These are phyloP conservation scores for Halichondria panicea DNA, from an alignment of 37 sponge, comb jelly and placozoan genomes.

Conservation along the genomic window DNA sequence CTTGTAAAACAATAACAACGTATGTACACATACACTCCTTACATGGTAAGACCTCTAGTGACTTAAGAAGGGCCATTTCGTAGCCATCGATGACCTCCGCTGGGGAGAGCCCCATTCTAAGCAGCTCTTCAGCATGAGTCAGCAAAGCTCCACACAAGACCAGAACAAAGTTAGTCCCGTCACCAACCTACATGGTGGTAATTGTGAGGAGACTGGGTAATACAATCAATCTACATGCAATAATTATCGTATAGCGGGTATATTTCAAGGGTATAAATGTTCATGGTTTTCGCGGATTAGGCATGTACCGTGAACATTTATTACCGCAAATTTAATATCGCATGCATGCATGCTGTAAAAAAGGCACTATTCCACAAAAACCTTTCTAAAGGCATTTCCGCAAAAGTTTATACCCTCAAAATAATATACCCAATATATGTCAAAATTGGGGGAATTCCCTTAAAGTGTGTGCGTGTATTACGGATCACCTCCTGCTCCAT, in stretches of 20 bases:
- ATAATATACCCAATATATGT: neutral
- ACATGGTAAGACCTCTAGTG: conserved; percentile 76
- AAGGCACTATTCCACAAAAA: too few species aligned
- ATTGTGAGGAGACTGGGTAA: too few species aligned
- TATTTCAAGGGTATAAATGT: too few species aligned
- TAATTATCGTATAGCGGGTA: too few species aligned
- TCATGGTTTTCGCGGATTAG: too few species aligned
- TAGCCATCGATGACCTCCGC: conserved; percentile 91
- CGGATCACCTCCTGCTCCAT: conserved; percentile 96
- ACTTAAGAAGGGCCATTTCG: conserved; percentile 79
- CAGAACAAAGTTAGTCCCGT: conserved; percentile 98
- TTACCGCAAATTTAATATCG: too few species aligned
- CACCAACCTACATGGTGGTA: conserved; percentile 73
- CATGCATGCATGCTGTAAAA: too few species aligned
- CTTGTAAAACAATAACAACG: neutral
- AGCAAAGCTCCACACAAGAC: conserved; percentile 92
- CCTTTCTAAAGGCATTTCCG: too few species aligned
- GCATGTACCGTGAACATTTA: too few species aligned
- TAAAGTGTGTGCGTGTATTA: neutral
- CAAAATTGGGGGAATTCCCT: neutral
- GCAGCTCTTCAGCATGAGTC: conserved; percentile 84
- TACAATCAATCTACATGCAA: too few species aligned
- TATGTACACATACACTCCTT: neutral
- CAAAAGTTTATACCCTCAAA: too few species aligned
- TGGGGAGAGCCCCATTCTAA: conserved; percentile 95